Conservation (phyloP, 2,888 invertebrate species). For the Timandra comae region DNA sequence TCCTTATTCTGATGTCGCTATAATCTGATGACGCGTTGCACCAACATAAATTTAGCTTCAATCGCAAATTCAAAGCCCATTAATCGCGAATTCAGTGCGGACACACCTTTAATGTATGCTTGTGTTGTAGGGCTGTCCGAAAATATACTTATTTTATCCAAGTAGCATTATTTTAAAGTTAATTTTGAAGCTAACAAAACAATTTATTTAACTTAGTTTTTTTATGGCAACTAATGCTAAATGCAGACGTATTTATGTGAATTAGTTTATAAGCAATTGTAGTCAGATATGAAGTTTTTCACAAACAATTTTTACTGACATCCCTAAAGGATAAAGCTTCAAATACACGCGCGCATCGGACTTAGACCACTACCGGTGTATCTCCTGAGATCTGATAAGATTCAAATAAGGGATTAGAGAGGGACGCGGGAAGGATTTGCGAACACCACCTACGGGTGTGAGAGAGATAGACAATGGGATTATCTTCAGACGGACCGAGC, state of each 20-base stretch:
- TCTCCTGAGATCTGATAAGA: constrained; percentile 77
- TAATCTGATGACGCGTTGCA: constrained; percentile 59
- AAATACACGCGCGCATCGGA: constrained; percentile 55
- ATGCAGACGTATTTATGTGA: no score
- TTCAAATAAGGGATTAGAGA: constrained; percentile 78
- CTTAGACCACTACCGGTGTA: constrained; percentile 64
- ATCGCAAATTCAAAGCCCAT: constrained; percentile 60
- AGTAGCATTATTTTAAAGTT: background rate
- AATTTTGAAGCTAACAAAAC: background rate
- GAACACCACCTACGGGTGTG: constrained; percentile 41
- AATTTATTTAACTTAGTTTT: background rate
- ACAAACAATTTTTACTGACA: no score
- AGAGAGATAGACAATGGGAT: constrained; percentile 59
- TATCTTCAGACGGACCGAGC: constrained; percentile 66
- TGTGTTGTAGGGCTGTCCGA: constrained; percentile 37
- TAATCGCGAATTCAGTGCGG: constrained; percentile 67
- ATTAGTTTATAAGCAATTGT: no score
- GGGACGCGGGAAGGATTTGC: constrained; percentile 67
- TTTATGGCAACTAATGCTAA: no score
- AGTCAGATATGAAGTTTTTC: no score
- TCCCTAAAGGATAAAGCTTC: constrained; percentile 53
- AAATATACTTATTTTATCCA: background rate
- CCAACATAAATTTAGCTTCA: constrained; percentile 71
- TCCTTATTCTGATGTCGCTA: constrained; percentile 40
- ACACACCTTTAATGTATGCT: constrained; percentile 63